Conservation (phyloP, 2,113 vertebrate genomes). For the Brachyhypopomus gauderio region DNA sequence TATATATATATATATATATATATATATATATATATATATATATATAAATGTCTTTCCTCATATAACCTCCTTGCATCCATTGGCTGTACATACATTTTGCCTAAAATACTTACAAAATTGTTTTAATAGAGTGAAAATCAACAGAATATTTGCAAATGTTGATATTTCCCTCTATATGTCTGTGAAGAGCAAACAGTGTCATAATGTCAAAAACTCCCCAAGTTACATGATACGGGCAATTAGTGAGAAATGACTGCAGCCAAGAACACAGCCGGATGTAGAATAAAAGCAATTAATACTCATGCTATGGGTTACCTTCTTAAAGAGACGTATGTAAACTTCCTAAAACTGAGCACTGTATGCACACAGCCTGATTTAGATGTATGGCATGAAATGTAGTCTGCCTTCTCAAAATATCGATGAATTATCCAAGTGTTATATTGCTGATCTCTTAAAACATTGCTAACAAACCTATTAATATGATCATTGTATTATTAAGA, state of each 20-base stretch:
- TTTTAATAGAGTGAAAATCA: not conserved
- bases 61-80: no score
- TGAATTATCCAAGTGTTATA: not conserved
- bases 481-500: not conserved
- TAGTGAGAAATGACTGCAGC: not conserved
- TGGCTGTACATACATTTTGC: no score
- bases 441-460: not conserved
- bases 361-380: not conserved
- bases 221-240: constrained; percentile 15
- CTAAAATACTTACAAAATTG: no score
- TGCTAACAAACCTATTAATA: not conserved
- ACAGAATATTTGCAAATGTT: not conserved
- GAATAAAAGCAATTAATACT: not conserved
- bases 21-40: no score
- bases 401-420: not conserved
- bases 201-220: not conserved
- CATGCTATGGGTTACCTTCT: not conserved
- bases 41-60: no score
- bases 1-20: no score
- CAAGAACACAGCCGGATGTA: constrained; percentile 3
- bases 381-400: not conserved
- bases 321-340: not conserved
- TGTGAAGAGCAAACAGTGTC: not conserved
- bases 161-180: not conserved
- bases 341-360: not conserved